Evolutionary conservation across 2,888 invertebrate genomes (phyloP).

Genomic region (Dolichomitus sp.): DNA sequence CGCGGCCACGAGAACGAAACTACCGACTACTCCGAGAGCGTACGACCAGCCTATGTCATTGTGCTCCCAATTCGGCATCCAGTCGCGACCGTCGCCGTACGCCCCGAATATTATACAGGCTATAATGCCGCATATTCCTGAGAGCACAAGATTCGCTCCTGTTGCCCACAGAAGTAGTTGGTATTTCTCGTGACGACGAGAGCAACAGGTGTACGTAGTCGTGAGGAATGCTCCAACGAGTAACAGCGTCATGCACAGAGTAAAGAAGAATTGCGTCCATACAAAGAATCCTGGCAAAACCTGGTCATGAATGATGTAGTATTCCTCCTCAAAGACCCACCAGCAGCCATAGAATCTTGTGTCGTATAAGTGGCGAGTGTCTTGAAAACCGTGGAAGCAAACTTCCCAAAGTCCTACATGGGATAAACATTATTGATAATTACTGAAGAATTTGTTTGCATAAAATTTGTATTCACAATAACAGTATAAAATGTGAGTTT

Average conservation of each 20-base stretch:
- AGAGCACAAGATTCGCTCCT: constrained; percentile 91
- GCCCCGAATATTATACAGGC: constrained; percentile 96
- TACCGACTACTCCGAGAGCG: constrained; percentile 94
- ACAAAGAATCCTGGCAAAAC: constrained; percentile 97
- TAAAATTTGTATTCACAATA: background rate
- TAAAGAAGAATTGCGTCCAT: constrained; percentile 97
- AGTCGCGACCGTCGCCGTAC: constrained; percentile 95
- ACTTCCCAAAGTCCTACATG: constrained; percentile 96
- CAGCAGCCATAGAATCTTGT: constrained; percentile 95
- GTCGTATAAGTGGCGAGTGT: constrained; percentile 95
- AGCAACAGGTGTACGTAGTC: constrained; percentile 91
- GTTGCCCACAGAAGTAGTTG: constrained; percentile 91
- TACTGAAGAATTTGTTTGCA: background rate
- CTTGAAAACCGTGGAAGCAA: constrained; percentile 96
- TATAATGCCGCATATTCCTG: constrained; percentile 93
- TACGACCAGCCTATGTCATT: constrained; percentile 98
- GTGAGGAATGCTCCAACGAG: constrained; percentile 92
- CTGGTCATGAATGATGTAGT: constrained; percentile 97
- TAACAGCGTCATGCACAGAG: constrained; percentile 94
- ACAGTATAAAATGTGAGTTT: background rate
- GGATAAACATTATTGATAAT: constrained; percentile 74
- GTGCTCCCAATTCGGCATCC: constrained; percentile 99
- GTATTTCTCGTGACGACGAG: constrained; percentile 92
- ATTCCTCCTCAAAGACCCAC: constrained; percentile 99
- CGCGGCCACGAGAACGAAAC: constrained; percentile 91